These are phyloP conservation scores for Halictus ligatus DNA, from an alignment of 2,888 invertebrate species.

Conservation along the genomic window DNA sequence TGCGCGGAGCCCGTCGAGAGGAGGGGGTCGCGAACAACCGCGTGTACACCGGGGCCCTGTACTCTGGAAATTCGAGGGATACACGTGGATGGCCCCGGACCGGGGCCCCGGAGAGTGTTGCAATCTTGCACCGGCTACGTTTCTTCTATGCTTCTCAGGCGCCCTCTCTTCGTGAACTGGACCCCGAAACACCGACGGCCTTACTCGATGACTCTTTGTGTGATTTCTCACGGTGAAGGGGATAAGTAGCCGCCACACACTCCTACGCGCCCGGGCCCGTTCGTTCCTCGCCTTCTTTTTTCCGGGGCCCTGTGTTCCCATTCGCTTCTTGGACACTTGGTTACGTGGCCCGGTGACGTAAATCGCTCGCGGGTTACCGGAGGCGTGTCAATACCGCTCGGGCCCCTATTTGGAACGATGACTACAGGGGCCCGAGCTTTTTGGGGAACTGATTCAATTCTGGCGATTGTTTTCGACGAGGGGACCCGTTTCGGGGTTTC, in stretches of 20 bases:
- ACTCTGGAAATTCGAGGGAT: slow-evolving; percentile 61
- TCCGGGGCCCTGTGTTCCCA: not conserved
- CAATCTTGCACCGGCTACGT: slow-evolving; percentile 64
- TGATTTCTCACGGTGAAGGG: slow-evolving; percentile 60
- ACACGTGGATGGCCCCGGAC: slow-evolving; percentile 70
- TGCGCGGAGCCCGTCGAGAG: slow-evolving; percentile 28
- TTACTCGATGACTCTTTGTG: slow-evolving; percentile 34
- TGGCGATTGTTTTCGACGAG: not conserved
- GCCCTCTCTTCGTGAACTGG: not conserved
- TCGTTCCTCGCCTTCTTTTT: slow-evolving; percentile 12
- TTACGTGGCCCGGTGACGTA: slow-evolving; percentile 34
- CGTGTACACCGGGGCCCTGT: slow-evolving; percentile 29
- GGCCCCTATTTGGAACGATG: slow-evolving; percentile 25
- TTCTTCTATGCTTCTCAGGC: slow-evolving; percentile 37
- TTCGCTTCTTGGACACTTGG: not conserved
- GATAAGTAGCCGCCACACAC: slow-evolving; percentile 11
- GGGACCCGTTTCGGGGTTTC: not conserved
- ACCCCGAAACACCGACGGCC: not conserved
- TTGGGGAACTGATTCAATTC: not conserved
- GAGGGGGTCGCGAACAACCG: slow-evolving; percentile 37
- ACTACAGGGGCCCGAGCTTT: not conserved
- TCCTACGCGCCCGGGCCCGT: slow-evolving; percentile 27
- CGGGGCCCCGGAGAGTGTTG: slow-evolving; percentile 62
- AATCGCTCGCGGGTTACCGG: slow-evolving; percentile 30
- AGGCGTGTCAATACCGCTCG: slow-evolving; percentile 28